These are phyloP conservation scores for Eristalis pertinax DNA, from an alignment of 2,888 invertebrate species.

Conservation along the genomic window DNA sequence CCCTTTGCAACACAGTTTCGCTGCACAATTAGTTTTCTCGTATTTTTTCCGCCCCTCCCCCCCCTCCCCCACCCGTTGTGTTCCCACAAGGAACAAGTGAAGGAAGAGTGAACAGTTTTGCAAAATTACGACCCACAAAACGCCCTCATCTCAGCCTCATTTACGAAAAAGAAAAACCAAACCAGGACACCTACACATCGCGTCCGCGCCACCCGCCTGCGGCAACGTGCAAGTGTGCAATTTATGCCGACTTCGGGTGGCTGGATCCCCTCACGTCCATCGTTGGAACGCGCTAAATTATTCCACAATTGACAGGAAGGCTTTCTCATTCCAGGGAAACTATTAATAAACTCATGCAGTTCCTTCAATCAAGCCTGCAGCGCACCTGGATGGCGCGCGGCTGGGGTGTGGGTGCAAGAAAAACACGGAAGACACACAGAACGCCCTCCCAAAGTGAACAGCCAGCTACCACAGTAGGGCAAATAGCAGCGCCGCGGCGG, in stretches of 20 bases:
- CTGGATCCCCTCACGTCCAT: background rate
- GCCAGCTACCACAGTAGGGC: conserved; percentile 56
- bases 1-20: conserved; percentile 25
- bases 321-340: conserved; percentile 55
- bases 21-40: conserved; percentile 54
- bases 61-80: too few relatives aligned
- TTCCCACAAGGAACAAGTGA: background rate
- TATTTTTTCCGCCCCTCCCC: too few relatives aligned
- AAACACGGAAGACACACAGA: conserved; percentile 57
- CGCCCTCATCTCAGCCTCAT: conserved; percentile 51
- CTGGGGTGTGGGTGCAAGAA: background rate
- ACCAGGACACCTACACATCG: background rate
- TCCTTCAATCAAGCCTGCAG: conserved; percentile 59
- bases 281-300: conserved; percentile 56
- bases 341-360: conserved; percentile 70
- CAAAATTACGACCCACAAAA: conserved; percentile 50
- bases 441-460: conserved; percentile 63
- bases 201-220: background rate
- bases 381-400: background rate
- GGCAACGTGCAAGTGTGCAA: conserved; percentile 59
- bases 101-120: conserved; percentile 51
- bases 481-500: conserved; percentile 5
- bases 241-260: conserved; percentile 30
- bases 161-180: conserved; percentile 19
- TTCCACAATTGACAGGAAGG: conserved; percentile 72